Base-by-base conservation (phyloP, 2,888 invertebrate species). In the Cosmopolites sordidus region DNA sequence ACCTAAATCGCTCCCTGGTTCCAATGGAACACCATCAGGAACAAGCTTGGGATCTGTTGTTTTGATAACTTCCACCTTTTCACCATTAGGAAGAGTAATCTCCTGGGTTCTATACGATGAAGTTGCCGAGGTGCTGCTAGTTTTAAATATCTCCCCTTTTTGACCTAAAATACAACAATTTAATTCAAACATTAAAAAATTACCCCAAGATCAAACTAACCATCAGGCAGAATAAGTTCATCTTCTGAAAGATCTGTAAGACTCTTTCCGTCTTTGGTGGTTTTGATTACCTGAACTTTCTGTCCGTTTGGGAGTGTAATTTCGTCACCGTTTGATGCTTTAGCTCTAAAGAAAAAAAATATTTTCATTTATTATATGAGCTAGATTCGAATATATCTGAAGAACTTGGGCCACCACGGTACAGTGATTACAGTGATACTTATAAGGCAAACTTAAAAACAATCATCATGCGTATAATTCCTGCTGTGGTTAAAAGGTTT, bases 241-340 rank as follows among this genome's bases (percentile, higher is more conserved):
- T 58, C 38, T 30, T 46, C 47, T 11, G 46, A 38, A 3, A 45
- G 14, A 16, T 44, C 22, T 15, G 57, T 59, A 9, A 43, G n/a
- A 9, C 47, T 29, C 9, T 51, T 43, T 16, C 14, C 18, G 48
- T 58, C 55, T 27, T 56, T 58, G 1, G 62, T 60, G 0, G 63
- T 62, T 64, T 83, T 79, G 46, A 86, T 81, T 0, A 86, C 81
- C 73, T 87, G 86, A 15, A 85, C 82, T 62, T 83, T 84, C 66
- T 87, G 85, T 1, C 87, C 87, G 62, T 85, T 86, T 1, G 83
- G 81, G 42, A 87, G 66, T 14, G 85, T 80, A 42, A 88, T 79
- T 66, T 87, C 87, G 56, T 86, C 2, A 83, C 80, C 56, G 3
- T 33, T 33, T 12, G 33, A 33, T 33, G 33, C 33, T 22, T 22